Percentiles rank a stretch among this genome's conserved stretches.
phyloP scores from a whole-genome alignment of 35 echinoderm and acorn worm species.

The Apostichopus californicus region DNA sequence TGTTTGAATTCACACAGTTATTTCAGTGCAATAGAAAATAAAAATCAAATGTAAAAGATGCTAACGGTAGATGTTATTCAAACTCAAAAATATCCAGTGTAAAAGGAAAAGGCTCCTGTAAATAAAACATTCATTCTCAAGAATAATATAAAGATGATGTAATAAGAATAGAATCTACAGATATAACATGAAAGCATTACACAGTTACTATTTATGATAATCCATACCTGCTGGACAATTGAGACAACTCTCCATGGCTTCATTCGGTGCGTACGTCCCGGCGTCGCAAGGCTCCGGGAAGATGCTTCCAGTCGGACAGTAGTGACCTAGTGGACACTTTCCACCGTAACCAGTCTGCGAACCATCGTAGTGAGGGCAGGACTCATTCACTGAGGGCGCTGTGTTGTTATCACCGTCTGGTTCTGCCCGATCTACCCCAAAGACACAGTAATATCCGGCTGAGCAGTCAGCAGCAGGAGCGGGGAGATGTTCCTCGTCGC shows the following conservation, averaged over 20 bases:
- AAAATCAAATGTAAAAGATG: too few relatives aligned
- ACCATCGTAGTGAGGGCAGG: constrained; percentile 85
- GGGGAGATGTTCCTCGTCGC: constrained; percentile 81
- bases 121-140: too few relatives aligned
- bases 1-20: too few relatives aligned
- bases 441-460: constrained; percentile 87
- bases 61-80: too few relatives aligned
- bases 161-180: too few relatives aligned
- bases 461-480: constrained; percentile 52
- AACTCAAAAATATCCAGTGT: too few relatives aligned
- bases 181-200: too few relatives aligned
- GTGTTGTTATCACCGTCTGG: constrained; percentile 90
- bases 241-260: constrained; percentile 73
- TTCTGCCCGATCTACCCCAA: constrained; percentile 76
- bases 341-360: constrained; percentile 86
- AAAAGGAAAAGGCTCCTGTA: too few relatives aligned
- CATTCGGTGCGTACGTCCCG: constrained; percentile 81
- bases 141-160: too few relatives aligned
- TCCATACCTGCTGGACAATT: constrained; percentile 84
- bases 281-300: constrained; percentile 78
- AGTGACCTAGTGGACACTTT: constrained; percentile 78
- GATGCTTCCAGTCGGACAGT: constrained; percentile 67
- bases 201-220: too few relatives aligned
- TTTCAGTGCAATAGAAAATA: too few relatives aligned
- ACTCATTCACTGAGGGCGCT: constrained; percentile 56